Evolutionary conservation across 1,140 invertebrate species (phyloP), one percentile per base, ranked within the genome.

Genomic region (Drosophila santomea): DNA sequence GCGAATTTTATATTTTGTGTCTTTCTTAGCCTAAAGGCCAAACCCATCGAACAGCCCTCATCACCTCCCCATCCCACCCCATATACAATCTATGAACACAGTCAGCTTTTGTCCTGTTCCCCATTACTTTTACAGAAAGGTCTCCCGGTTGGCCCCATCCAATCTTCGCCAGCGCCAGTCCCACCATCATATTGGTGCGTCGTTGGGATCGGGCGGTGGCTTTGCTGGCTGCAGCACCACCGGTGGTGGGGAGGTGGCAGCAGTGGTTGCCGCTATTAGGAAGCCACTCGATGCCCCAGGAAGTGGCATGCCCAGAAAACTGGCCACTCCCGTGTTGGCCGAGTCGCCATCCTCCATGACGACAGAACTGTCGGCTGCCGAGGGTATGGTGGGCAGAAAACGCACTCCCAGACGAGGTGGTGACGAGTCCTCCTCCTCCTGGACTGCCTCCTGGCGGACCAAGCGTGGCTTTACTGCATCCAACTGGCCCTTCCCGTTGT

Each of bases 341-440:
- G 86, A 92, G 59, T 93, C 73, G 51, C 95, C 95, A 56, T 96
- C 96, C 44, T 97, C 96, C 88, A 95, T 93, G 75, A 95, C 94
- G 83, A 96, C 94, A 76, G 96, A 96, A 50, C 95, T 95, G 92
- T 97, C 96, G 5, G 96, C 95, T 2, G 96, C 96, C 3, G 96
- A 97, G 4, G 96, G 96, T 91, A 97, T 97, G 8, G 96, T 97
- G 50, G 95, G 95, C 47, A 96, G 92, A 74, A 96, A 95, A 23
- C 96, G 93, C 58, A 96, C 95, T 68, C 95, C 94, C 56, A 95
- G 91, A 93, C 94, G 92, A 41, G 94, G 85, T 0, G 95, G 95
- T 15, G 95, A 95, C 1, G 95, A 94, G 83, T 96, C 95, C 67
- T 91, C 81, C 71, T 95, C 95, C 62, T 96, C 95, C 66, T 95